Conservation (phyloP, 2,113 vertebrate genomes). For the Salvator merianae region DNA sequence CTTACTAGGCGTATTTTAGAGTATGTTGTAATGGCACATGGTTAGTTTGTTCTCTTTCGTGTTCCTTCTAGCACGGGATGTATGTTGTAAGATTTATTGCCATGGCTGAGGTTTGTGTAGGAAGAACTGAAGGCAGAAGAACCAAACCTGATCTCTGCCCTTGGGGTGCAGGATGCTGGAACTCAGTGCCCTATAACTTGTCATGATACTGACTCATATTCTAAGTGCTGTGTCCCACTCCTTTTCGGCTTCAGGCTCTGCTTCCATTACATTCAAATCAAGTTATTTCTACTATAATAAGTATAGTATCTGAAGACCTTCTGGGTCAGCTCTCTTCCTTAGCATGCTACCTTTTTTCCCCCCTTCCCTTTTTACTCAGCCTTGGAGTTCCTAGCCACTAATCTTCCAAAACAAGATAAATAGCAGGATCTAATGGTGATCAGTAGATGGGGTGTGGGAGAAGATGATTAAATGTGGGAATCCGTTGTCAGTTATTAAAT, state of each 20-base stretch:
- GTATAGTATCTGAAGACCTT: too few species aligned
- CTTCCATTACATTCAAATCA: background rate
- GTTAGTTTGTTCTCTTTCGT: conserved; percentile 24
- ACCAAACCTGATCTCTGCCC: background rate
- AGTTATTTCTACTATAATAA: background rate
- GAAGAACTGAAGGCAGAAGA: background rate
- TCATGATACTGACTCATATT: background rate
- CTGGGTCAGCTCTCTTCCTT: background rate
- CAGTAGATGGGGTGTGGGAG: background rate
- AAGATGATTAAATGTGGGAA: background rate
- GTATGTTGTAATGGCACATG: conserved; percentile 27
- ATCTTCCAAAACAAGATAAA: background rate
- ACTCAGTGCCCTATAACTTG: background rate
- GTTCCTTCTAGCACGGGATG: background rate
- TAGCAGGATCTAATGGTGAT: background rate
- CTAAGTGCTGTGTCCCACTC: background rate
- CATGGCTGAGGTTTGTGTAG: background rate
- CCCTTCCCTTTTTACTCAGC: background rate
- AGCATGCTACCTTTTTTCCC: background rate
- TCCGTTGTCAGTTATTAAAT: background rate
- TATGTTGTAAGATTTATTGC: background rate
- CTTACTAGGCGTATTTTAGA: background rate
- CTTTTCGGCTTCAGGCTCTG: background rate
- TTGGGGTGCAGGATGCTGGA: background rate
- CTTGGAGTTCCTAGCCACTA: background rate